These are phyloP conservation scores for Eubasilissa regina DNA, from an alignment of 1,140 invertebrate species.

Conservation along the genomic window DNA sequence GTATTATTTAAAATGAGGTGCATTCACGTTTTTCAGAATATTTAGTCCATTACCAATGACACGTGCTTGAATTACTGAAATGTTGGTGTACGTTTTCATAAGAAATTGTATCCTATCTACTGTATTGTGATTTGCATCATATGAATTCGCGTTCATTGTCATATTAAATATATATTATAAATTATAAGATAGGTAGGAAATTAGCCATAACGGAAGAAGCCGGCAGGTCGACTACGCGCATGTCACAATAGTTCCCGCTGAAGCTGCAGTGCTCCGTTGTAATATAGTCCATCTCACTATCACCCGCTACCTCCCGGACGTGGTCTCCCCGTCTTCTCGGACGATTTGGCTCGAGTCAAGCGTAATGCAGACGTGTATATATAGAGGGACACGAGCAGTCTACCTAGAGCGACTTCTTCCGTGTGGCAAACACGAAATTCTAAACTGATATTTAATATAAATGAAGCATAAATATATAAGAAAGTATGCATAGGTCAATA, in stretches of 20 bases:
- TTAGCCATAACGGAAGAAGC: conserved; percentile 42
- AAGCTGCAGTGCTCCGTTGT: conserved; percentile 1
- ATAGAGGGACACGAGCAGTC: conserved; percentile 18
- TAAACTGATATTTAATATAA: conserved; percentile 61
- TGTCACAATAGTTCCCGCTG: too few species aligned
- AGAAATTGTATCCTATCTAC: conserved; percentile 45
- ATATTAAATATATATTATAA: conserved; percentile 53
- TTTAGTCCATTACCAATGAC: conserved; percentile 4
- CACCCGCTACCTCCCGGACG: too few species aligned
- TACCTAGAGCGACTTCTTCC: conserved; percentile 40
- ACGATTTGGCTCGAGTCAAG: too few species aligned
- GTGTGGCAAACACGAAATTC: conserved; percentile 59
- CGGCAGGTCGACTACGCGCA: conserved; percentile 25
- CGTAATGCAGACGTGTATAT: too few species aligned
- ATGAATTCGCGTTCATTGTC: conserved; percentile 60
- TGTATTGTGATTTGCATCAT: conserved; percentile 56
- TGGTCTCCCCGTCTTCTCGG: too few species aligned
- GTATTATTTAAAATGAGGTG: too few species aligned
- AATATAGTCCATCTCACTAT: not conserved
- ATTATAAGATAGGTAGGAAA: conserved; percentile 55
- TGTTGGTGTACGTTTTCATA: conserved; percentile 24
- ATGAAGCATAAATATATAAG: conserved; percentile 53
- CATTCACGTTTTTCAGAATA: not conserved
- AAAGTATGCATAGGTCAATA: conserved; percentile 42
- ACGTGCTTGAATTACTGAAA: conserved; percentile 5